Evolutionary conservation across 2,113 vertebrate species (phyloP).

Genomic region (Condylura cristata): DNA sequence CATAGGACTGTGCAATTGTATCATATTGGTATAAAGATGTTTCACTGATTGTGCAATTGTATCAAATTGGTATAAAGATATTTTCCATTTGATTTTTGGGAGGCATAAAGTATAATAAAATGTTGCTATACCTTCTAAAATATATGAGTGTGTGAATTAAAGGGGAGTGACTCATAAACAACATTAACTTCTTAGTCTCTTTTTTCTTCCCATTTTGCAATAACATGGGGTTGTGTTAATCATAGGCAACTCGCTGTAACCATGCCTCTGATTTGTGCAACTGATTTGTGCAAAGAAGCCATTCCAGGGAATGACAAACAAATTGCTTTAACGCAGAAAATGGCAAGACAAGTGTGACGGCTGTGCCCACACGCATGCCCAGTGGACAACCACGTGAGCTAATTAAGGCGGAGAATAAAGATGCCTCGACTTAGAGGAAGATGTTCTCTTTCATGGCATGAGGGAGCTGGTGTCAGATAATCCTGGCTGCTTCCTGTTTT

Average conservation of each 20-base stretch:
- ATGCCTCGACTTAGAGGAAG: background rate
- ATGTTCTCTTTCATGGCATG: background rate
- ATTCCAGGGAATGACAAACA: background rate
- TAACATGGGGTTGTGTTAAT: background rate
- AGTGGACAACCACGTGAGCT: no score
- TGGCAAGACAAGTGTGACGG: background rate
- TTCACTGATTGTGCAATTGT: background rate
- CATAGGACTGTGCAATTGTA: background rate
- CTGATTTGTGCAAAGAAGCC: background rate
- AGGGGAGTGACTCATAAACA: background rate
- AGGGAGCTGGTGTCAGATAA: background rate
- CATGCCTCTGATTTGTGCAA: background rate
- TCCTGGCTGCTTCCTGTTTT: background rate
- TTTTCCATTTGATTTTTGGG: background rate
- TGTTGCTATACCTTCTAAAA: background rate
- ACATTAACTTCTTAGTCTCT: background rate
- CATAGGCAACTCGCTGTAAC: background rate
- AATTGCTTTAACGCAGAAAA: background rate
- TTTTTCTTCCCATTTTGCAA: background rate
- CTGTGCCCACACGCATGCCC: fast-evolving
- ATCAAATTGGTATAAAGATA: background rate
- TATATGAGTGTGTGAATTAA: background rate
- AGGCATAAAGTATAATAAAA: background rate
- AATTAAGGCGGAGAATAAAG: background rate
- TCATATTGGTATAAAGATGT: background rate